Percentiles rank a stretch among this genome's conserved stretches.
phyloP scores from a whole-genome alignment of 2,888 invertebrate species.

The Apeira syringaria region DNA sequence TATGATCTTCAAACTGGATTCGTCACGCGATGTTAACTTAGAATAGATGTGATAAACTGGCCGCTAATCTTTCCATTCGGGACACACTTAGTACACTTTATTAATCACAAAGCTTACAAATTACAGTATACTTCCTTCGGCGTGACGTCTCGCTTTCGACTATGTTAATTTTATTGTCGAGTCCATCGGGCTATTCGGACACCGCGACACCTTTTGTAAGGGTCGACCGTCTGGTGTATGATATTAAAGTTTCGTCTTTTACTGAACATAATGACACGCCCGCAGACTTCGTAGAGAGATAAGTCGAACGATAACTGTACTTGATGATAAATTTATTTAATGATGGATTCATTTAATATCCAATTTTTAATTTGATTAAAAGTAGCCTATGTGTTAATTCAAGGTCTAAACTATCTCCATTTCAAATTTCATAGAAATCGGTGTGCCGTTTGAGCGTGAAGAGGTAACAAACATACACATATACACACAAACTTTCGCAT shows the following conservation, averaged over 20 bases:
- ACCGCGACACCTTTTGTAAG: conserved; percentile 66
- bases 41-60: conserved; percentile 83
- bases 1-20: conserved; percentile 83
- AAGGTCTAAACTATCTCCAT: too few species aligned
- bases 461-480: too few species aligned
- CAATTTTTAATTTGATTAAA: too few species aligned
- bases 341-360: too few species aligned
- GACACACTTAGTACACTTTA: conserved; percentile 83
- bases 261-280: too few species aligned
- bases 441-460: too few species aligned
- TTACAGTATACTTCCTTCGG: conserved; percentile 80
- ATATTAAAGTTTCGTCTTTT: too few species aligned
- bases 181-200: conserved; percentile 72
- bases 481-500: too few species aligned
- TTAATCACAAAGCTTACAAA: conserved; percentile 84
- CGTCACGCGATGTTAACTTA: conserved; percentile 82
- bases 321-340: too few species aligned
- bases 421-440: too few species aligned
- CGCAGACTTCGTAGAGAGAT: too few species aligned
- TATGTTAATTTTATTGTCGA: conserved; percentile 80
- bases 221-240: conserved; percentile 55
- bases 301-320: background rate
- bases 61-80: conserved; percentile 83
- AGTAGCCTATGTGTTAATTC: too few species aligned
- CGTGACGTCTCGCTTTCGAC: conserved; percentile 73